Evolutionary conservation across 2,113 vertebrate species (phyloP).

Genomic region (Chunga burmeisteri): DNA sequence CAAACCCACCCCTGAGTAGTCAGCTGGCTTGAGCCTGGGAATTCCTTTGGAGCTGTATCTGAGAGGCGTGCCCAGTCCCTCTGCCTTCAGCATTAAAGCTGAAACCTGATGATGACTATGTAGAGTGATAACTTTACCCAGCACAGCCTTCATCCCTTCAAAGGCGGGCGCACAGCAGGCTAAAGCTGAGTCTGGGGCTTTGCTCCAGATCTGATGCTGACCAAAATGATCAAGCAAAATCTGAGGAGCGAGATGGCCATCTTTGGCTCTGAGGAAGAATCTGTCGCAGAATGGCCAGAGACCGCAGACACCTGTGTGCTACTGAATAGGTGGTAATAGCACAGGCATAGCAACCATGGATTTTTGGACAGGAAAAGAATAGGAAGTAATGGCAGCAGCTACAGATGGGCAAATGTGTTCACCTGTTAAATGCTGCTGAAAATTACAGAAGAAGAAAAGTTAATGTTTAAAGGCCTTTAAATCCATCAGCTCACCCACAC

Average conservation of each 20-base stretch:
- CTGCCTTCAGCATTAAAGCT: not conserved
- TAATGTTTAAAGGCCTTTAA: not conserved
- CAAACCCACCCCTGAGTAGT: not conserved
- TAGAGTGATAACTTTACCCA: not conserved
- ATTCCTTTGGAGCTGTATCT: not conserved
- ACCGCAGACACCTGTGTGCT: fast-evolving
- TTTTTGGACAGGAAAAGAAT: not conserved
- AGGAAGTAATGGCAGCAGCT: not conserved
- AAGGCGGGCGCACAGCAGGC: not conserved
- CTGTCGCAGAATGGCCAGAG: not conserved
- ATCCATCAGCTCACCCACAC: not conserved
- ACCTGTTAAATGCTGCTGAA: not conserved
- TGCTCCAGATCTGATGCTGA: not conserved
- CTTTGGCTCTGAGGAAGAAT: not conserved
- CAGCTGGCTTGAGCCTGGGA: not conserved
- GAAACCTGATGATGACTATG: not conserved
- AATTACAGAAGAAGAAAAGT: not conserved
- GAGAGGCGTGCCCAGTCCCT: not conserved
- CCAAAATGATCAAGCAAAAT: not conserved
- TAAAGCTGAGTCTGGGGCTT: not conserved
- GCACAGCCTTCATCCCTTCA: not conserved
- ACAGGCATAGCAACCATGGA: not conserved
- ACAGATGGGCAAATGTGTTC: not conserved
- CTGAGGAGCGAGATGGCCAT: not conserved
- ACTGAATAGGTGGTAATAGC: not conserved